These are phyloP conservation scores for Dynastes hyllus DNA, from an alignment of 2,888 invertebrate genomes.

Conservation along the genomic window DNA sequence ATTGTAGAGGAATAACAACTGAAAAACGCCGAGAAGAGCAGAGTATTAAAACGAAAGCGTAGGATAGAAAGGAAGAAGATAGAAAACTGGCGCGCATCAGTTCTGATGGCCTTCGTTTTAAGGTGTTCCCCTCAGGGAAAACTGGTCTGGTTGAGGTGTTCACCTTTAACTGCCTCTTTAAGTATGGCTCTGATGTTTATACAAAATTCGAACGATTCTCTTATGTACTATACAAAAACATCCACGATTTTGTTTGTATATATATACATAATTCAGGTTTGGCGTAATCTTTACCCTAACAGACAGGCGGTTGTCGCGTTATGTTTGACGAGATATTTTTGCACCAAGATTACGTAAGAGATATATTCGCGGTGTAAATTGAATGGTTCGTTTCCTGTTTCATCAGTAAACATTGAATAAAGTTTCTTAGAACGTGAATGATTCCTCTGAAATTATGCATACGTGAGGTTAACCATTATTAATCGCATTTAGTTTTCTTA, in stretches of 20 bases:
- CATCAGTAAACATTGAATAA: slow-evolving; percentile 26
- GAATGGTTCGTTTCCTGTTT: slow-evolving; percentile 41
- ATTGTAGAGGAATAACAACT: slow-evolving; percentile 9
- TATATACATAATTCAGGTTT: slow-evolving; percentile 33
- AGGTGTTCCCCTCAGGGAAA: slow-evolving; percentile 24
- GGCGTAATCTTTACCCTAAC: slow-evolving; percentile 24
- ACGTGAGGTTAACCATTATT: neutral
- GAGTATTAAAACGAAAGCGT: neutral
- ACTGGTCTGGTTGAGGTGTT: slow-evolving; percentile 31
- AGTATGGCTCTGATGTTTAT: slow-evolving; percentile 28
- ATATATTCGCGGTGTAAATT: slow-evolving; percentile 33
- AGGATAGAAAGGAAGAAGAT: slow-evolving; percentile 1
- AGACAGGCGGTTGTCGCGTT: slow-evolving; percentile 28
- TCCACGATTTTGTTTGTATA: slow-evolving; percentile 33
- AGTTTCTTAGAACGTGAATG: slow-evolving; percentile 25
- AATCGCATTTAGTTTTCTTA: neutral
- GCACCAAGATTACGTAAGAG: slow-evolving; percentile 33
- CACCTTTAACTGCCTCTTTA: slow-evolving; percentile 39
- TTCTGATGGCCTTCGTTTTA: slow-evolving; percentile 26
- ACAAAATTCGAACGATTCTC: slow-evolving; percentile 34
- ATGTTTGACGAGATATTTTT: slow-evolving; percentile 34
- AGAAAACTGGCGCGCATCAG: slow-evolving; percentile 13
- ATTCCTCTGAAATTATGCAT: neutral
- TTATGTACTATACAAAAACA: slow-evolving; percentile 31
- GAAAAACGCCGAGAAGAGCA: neutral